Evolutionary conservation across 37 sponge, comb jelly and placozoan species (phyloP).

Genomic region (Oopsacas minuta): DNA sequence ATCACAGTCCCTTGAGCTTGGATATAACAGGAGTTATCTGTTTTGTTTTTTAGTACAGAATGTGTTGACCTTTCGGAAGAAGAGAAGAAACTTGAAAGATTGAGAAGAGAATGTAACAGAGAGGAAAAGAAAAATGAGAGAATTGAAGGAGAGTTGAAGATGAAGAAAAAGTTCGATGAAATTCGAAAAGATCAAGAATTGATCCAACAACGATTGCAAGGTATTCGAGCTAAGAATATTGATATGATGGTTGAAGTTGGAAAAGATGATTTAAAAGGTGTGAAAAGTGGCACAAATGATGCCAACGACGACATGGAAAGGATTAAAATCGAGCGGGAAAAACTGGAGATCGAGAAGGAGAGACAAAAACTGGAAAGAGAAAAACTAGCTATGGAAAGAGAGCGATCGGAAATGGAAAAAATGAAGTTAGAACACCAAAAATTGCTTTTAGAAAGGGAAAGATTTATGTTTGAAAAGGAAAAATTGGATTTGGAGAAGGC

Average conservation of each 20-base stretch:
- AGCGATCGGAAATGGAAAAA: background rate
- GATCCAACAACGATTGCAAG: background rate
- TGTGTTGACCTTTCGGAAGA: background rate
- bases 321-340: background rate
- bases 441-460: background rate
- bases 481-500: background rate
- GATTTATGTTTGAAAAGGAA: background rate
- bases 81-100: background rate
- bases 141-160: background rate
- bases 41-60: background rate
- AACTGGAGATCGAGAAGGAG: background rate
- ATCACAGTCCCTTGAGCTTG: too few relatives aligned
- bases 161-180: background rate
- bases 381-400: background rate
- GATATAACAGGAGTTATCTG: too few relatives aligned
- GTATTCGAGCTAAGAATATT: conserved; percentile 7
- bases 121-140: background rate
- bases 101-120: background rate
- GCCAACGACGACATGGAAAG: background rate
- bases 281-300: background rate
- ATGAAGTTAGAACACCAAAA: background rate
- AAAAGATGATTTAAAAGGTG: background rate
- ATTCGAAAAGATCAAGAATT: background rate
- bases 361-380: background rate
- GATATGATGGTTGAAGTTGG: background rate